Percentiles rank a stretch among this genome's conserved stretches.
phyloP scores from a whole-genome alignment of 1,140 invertebrate species.

The Mizuhopecten yessoensis region DNA sequence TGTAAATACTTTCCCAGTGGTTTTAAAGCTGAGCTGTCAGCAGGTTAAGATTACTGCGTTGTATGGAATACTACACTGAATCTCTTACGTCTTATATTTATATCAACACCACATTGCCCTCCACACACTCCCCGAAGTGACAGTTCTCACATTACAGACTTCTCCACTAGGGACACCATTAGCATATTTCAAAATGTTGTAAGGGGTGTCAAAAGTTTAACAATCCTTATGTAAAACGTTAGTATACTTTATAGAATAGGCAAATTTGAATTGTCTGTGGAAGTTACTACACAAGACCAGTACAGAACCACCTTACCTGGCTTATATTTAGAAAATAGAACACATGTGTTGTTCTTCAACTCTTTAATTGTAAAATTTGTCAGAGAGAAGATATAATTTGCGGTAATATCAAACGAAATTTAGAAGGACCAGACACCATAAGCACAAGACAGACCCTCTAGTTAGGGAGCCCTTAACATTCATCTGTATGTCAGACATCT shows the following conservation, averaged over 20 bases:
- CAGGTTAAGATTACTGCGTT: background rate
- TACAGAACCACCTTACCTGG: background rate
- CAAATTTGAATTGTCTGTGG: background rate
- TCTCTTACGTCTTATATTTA: background rate
- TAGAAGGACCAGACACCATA: background rate
- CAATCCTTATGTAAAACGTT: background rate
- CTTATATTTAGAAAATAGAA: background rate
- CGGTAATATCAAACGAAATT: background rate
- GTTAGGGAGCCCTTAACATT: slow-evolving; percentile 7
- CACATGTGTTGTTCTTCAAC: slow-evolving; percentile 22
- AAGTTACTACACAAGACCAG: background rate
- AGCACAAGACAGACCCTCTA: slow-evolving; percentile 4
- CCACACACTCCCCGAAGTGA: background rate
- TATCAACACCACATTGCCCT: too few relatives aligned
- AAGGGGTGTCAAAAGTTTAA: background rate
- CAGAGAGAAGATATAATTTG: slow-evolving; percentile 15
- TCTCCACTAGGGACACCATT: background rate
- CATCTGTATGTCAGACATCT: background rate
- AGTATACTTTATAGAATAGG: background rate
- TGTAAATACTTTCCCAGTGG: background rate
- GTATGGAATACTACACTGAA: background rate
- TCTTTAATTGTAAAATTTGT: slow-evolving; percentile 7
- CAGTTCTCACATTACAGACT: background rate
- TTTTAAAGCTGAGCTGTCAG: background rate
- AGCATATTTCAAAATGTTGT: background rate